These are phyloP conservation scores for Planiliza haematocheilus DNA, from an alignment of 2,113 vertebrate genomes.

Conservation along the genomic window DNA sequence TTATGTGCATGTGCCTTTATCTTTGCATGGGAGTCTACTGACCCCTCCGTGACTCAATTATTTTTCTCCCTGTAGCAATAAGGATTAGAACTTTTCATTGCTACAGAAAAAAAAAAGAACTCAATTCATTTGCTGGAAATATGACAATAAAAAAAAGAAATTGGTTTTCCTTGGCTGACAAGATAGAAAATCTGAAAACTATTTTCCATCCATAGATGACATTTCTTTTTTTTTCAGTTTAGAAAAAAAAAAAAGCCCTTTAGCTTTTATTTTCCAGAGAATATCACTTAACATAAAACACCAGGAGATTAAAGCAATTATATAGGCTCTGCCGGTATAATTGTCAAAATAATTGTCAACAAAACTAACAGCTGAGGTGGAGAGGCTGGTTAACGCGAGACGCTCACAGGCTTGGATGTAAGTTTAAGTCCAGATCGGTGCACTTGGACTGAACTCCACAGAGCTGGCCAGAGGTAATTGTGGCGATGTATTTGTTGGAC, in stretches of 20 bases:
- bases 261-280: conserved; percentile 59
- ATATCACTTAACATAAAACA: conserved; percentile 56
- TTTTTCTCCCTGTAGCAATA: conserved; percentile 73
- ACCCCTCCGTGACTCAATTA: conserved; percentile 73
- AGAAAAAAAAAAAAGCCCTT: conserved; percentile 44
- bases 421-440: conserved; percentile 9
- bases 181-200: conserved; percentile 63
- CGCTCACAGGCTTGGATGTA: background rate
- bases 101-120: conserved; percentile 37
- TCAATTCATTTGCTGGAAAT: conserved; percentile 73
- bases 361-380: conserved; percentile 17
- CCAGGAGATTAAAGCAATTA: conserved; percentile 42
- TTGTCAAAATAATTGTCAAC: conserved; percentile 38
- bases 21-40: conserved; percentile 31
- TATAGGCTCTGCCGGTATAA: conserved; percentile 12
- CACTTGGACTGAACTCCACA: background rate
- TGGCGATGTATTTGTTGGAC: conserved; percentile 17
- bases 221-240: conserved; percentile 34
- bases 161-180: conserved; percentile 69
- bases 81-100: conserved; percentile 74
- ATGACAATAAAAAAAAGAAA: conserved; percentile 75
- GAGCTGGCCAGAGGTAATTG: conserved; percentile 16
- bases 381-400: conserved; percentile 16
- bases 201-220: conserved; percentile 45
- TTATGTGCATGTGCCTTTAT: conserved; percentile 21